A percentile compares a stretch with the other conserved stretches of the same genome.
Evolutionary conservation across 2,113 vertebrate species (phyloP).

Genomic region (Cygnus atratus): DNA sequence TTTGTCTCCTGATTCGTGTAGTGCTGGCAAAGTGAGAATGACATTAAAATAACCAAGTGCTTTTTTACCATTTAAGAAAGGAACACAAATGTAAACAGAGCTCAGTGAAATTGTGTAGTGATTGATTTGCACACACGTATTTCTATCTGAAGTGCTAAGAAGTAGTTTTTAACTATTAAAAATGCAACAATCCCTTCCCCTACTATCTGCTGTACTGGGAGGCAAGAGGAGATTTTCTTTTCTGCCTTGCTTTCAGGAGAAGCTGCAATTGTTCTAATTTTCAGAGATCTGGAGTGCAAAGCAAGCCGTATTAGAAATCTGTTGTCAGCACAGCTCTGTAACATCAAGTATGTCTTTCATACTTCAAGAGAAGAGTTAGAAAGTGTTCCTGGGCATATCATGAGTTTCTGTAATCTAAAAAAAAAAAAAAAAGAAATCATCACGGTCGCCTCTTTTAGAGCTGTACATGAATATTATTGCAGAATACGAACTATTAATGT

Average conservation of each 20-base stretch:
- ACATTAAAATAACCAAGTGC: background rate
- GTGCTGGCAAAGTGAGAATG: background rate
- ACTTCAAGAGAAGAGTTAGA: background rate
- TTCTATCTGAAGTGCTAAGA: background rate
- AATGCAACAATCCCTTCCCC: rapidly evolving
- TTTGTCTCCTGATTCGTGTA: background rate
- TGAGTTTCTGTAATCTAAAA: background rate
- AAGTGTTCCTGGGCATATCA: background rate
- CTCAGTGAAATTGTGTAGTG: background rate
- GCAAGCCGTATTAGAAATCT: background rate
- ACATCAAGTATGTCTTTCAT: background rate
- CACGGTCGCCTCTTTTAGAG: background rate
- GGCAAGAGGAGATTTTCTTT: background rate
- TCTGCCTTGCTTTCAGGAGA: background rate
- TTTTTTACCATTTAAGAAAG: background rate
- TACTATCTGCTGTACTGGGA: background rate
- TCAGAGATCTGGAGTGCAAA: background rate
- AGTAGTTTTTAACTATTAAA: background rate
- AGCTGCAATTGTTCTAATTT: background rate
- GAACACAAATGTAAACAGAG: background rate
- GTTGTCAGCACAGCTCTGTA: background rate
- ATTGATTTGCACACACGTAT: background rate
- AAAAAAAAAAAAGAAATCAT: background rate
- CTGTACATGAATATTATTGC: background rate
- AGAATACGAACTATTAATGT: background rate